These are phyloP conservation scores for Epizoanthus stellaris DNA, from an alignment of 92 coral and sea anemone species.

Conservation along the genomic window DNA sequence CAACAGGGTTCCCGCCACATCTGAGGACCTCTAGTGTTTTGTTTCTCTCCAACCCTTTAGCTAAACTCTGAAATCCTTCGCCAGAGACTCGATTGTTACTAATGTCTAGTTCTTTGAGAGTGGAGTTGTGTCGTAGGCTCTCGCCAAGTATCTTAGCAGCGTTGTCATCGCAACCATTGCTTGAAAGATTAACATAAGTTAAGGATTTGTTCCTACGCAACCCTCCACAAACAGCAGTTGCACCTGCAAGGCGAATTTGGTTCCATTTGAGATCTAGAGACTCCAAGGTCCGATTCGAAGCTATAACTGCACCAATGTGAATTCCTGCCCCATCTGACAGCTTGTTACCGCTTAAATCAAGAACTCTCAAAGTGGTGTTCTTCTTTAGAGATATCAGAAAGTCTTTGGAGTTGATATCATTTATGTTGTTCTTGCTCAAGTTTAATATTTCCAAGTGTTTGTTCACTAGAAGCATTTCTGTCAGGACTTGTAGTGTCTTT, in stretches of 20 bases:
- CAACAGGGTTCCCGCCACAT: slow-evolving; percentile 50
- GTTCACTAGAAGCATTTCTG: slow-evolving; percentile 21
- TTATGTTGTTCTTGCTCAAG: slow-evolving; percentile 26
- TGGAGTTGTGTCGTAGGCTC: slow-evolving; percentile 26
- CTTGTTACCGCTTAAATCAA: slow-evolving; percentile 30
- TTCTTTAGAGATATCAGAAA: slow-evolving; percentile 6
- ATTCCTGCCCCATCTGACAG: slow-evolving; percentile 35
- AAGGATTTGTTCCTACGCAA: slow-evolving; percentile 27
- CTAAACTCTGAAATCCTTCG: slow-evolving; percentile 8
- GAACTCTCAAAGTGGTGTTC: slow-evolving; percentile 28
- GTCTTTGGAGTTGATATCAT: slow-evolving; percentile 6
- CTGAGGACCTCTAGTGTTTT: slow-evolving; percentile 7
- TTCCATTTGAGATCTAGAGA: slow-evolving; percentile 39
- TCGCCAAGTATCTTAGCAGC: slow-evolving; percentile 31
- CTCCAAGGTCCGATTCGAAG: slow-evolving; percentile 23
- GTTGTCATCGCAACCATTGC: slow-evolving; percentile 45
- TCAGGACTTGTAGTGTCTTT: slow-evolving; percentile 33
- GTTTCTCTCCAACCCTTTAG: slow-evolving; percentile 30
- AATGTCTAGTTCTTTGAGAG: slow-evolving; percentile 24
- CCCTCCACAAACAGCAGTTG: slow-evolving; percentile 4
- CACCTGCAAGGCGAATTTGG: slow-evolving; percentile 31
- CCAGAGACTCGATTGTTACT: slow-evolving; percentile 47
- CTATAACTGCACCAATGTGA: slow-evolving; percentile 8
- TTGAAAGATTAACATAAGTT: slow-evolving; percentile 27
- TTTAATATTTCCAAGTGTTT: slow-evolving; percentile 21